These are phyloP conservation scores for Pteromalus puparum DNA, from an alignment of 1,140 invertebrate genomes.

Conservation along the genomic window DNA sequence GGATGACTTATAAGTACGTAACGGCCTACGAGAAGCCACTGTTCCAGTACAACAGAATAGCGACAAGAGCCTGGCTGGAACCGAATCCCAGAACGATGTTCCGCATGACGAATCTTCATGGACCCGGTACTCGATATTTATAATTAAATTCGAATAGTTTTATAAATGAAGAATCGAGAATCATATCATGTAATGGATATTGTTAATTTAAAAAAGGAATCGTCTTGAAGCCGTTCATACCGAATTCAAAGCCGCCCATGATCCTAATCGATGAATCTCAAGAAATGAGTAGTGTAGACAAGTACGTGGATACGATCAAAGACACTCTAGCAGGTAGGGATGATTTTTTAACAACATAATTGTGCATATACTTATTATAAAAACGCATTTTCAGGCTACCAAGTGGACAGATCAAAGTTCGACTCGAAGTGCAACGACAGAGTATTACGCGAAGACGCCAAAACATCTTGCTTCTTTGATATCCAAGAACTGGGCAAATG, in stretches of 20 bases:
- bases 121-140: conserved; percentile 27
- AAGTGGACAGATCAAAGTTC: conserved; percentile 53
- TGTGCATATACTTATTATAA: not conserved
- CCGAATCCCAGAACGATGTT: conserved; percentile 11
- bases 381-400: conserved; percentile 61
- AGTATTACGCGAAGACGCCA: not conserved
- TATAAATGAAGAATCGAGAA: not conserved
- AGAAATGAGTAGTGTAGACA: conserved; percentile 26
- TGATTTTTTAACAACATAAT: too few relatives aligned
- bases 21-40: conserved; percentile 57
- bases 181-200: too few relatives aligned
- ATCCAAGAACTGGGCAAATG: conserved; percentile 58
- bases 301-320: conserved; percentile 54
- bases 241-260: conserved; percentile 53
- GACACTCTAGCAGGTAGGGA: conserved; percentile 57
- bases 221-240: conserved; percentile 58
- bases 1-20: conserved; percentile 60
- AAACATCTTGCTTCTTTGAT: conserved; percentile 64
- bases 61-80: conserved; percentile 16
- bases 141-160: not conserved
- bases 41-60: conserved; percentile 46
- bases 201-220: conserved; percentile 56
- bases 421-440: conserved; percentile 49
- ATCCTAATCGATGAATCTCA: conserved; percentile 57
- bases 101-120: conserved; percentile 9